Base-by-base conservation (phyloP, 2,888 invertebrate species). In the Scaptomyza flava region DNA sequence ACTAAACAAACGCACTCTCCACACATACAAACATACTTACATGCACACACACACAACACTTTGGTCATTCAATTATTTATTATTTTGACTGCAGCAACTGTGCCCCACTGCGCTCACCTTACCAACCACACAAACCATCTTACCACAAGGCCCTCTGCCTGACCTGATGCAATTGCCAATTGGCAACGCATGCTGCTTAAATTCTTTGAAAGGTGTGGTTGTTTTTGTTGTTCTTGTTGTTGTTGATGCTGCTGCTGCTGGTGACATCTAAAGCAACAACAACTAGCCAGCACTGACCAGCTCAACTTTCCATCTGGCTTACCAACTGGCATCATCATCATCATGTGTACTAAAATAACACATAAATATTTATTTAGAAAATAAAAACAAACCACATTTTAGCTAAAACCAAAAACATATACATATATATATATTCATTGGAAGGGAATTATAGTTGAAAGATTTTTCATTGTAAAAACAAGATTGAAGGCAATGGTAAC, bases 41-140 rank as follows among this genome's bases (percentile, higher is more conserved):
- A 17, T 17, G 17, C 17, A 17, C 17, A 17, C 17, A 17, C 17
- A 17, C 17, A 60, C 34, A 27, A 38, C 74, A 66, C 59, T 76
- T 63, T 77, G 69, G 65, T 27, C 65, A 76, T 79, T 79, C 68
- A 77, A 79, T 77, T 79, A 79, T 77, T 79, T 79, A 76, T 79
- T 77, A 78, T 78, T 72, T 77, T 68, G 63, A 72, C 77, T 68
- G 48, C 38, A 51, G 46, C 74, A 59, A 62, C 61, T 69, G 51
- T 51, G 50, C 33, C 17, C 12, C 48, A 41, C 14, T 30, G 3
- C 8, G 27, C 27, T 23, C 43, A n/a, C 30, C 38, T 17, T 7
- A 14, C 17, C 33, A 27, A 9, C 12, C 8, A n/a, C 9, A 9
- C 41, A 20, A 9, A 7, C 36, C 36, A 20, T 27, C 38, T 20